Base-by-base conservation (phyloP, 2,888 invertebrate genomes). In the Carpatolechia fugitivella region DNA sequence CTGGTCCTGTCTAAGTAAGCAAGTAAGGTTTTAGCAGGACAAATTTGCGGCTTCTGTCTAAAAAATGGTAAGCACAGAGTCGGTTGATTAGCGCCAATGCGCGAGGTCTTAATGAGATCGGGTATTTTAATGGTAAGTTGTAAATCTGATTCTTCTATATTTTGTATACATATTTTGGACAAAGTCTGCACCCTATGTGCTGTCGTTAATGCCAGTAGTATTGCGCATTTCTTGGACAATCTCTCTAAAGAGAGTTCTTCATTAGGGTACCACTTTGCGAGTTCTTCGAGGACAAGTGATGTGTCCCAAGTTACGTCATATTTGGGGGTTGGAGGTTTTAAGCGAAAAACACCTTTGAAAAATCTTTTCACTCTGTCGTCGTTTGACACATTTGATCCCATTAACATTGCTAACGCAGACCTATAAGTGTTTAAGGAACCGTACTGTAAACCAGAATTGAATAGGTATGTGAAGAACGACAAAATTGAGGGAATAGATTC, bases 291-390 rank as follows among this genome's bases (percentile, higher is more conserved):
- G 6, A 57, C 56, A 8, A 50, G 10, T n/a, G 7, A 31, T 16
- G 56, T 10, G 36, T 57, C 44, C 53, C 56, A 57, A 1, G 46
- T 54, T 1, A 40, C 10, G 1, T 46, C 18, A 36, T 57, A 54
- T 46, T 54, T 49, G 0, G 56, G 56, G 13, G 30, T 8, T 10
- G 54, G 36, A 4, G 56, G 56, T n/a, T 54, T 24, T 36, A 54
- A n/a, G 13, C 51, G 24, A 51, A 31, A 57, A n/a, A 54, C 14
- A 14, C 57, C 57, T 20, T 54, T 57, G 18, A 57, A 54, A 18
- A 57, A 49, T 48, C 49, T 33, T 38, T 54, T 44, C n/a, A 57
- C 4, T 20, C 13, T n/a, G 10, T 54, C 36, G 46, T 54, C 41
- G 18, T 38, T n/a, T 1, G 14, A 2, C 1, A 54, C 24, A 1